phyloP scores from a whole-genome alignment of 2,113 vertebrate genomes.

The Hydrolagus affinis region DNA sequence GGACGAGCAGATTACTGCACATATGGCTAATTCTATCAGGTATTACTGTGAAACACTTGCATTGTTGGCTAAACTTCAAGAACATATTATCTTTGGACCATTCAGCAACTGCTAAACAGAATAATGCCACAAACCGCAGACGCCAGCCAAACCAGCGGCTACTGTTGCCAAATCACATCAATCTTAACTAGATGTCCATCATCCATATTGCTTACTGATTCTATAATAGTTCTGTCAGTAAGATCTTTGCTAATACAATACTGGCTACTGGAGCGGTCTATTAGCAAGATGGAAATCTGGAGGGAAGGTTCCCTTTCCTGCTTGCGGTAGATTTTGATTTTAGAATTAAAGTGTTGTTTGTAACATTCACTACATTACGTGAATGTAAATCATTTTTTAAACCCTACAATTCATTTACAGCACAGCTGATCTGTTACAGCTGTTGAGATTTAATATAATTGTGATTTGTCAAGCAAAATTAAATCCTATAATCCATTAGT shows the following conservation, averaged over 20 bases:
- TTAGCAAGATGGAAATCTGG: background rate
- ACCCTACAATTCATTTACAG: background rate
- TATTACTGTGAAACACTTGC: slow-evolving; percentile 17
- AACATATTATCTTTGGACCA: slow-evolving; percentile 21
- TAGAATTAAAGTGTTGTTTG: background rate
- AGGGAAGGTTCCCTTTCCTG: background rate
- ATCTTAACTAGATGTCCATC: background rate
- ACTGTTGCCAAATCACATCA: background rate
- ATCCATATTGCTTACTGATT: slow-evolving; percentile 9
- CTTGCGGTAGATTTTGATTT: background rate
- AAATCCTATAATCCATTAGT: background rate
- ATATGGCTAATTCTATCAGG: slow-evolving; percentile 20
- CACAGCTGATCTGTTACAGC: background rate
- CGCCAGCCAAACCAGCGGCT: background rate
- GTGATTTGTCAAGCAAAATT: slow-evolving; percentile 19
- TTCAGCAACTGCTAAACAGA: slow-evolving; percentile 2
- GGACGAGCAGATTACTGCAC: slow-evolving; percentile 34
- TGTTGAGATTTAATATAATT: background rate
- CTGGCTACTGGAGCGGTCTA: background rate
- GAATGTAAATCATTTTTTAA: background rate
- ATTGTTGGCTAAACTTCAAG: slow-evolving; percentile 1
- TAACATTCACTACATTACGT: background rate
- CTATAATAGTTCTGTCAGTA: background rate
- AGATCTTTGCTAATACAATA: slow-evolving; percentile 1
- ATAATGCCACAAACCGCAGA: background rate